Base-by-base conservation (phyloP, 2,797 vertebrate species). In the Mormyrus proboscirostris region DNA sequence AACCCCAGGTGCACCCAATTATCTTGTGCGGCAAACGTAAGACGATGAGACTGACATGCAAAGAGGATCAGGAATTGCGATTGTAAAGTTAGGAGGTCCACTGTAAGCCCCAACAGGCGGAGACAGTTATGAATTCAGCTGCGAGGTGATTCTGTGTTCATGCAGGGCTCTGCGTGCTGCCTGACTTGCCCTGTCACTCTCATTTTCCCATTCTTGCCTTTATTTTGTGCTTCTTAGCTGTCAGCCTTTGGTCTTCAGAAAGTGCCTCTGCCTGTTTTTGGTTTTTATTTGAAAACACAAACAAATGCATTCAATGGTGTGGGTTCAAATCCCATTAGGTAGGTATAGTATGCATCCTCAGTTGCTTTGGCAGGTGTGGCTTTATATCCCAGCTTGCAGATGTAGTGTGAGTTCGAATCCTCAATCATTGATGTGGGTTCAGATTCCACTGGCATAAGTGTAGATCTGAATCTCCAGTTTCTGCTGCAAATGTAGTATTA, bases 181-280 rank as follows among this genome's bases (percentile, higher is more conserved):
- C 93, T 94, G 94, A 94, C 94, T 95, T 93, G 92, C 10, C 50
- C 47, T 14, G 57, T 51, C 41, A 22, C 44, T 87, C 53, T 88
- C 50, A 19, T 25, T 2, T 86, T 55, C 29, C 29, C 49, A 5
- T 53, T 86, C 55, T 41, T 86, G 47, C 50, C 9, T 50, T 53
- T 19, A 55, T 86, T 53, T 19, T 25, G 6, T 14, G 22, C 22
- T 51, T 57, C 69, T 88, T 38, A 44, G 69, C 55, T 92, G 92
- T 91, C 93, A 93, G 94, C 93, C 92, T 93, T 90, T 91, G 92
- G 89, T 94, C 94, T 93, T 91, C 89, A 93, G 93, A 95, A 94
- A 94, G 94, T 94, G 94, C 95, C 94, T 95, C 94, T 94, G 89
- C 90, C 92, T 33, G 93, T 93, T 91, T 95, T 94, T 94, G 95